Percentiles rank a stretch among this genome's conserved stretches.
These are phyloP conservation scores for Nyctereutes procyonoides DNA, from an alignment of 2,113 vertebrate species.

Conservation along the genomic window DNA sequence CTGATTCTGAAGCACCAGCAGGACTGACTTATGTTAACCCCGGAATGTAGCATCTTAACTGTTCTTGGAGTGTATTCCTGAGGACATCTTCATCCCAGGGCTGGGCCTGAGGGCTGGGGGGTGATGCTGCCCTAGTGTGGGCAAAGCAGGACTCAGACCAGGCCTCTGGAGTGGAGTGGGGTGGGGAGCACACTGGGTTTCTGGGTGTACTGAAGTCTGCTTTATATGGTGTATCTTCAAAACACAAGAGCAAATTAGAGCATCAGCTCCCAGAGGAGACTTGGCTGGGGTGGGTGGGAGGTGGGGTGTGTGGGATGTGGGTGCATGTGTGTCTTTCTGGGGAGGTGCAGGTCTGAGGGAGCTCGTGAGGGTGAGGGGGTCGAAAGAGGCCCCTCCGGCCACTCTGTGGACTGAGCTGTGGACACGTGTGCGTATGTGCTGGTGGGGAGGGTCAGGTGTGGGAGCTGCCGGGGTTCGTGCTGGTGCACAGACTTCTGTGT, in stretches of 20 bases:
- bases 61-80: too few species aligned
- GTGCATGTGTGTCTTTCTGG: not conserved
- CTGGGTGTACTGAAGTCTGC: not conserved
- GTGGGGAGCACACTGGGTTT: not conserved
- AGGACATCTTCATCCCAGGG: not conserved
- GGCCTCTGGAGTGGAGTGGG: not conserved
- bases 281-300: not conserved
- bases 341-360: not conserved
- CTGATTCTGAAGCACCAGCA: not conserved
- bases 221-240: not conserved
- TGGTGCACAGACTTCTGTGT: not conserved
- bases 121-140: not conserved
- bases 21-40: not conserved
- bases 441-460: not conserved
- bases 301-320: too few species aligned
- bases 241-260: not conserved
- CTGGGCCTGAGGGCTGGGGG: not conserved
- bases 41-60: accelerated
- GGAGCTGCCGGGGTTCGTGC: not conserved
- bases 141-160: not conserved
- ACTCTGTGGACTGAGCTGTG: not conserved
- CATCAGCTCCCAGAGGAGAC: not conserved
- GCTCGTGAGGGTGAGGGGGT: not conserved
- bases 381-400: not conserved
- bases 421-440: not conserved